Conservation (phyloP, 2,888 invertebrate species). For the Hyppa rectilinea region DNA sequence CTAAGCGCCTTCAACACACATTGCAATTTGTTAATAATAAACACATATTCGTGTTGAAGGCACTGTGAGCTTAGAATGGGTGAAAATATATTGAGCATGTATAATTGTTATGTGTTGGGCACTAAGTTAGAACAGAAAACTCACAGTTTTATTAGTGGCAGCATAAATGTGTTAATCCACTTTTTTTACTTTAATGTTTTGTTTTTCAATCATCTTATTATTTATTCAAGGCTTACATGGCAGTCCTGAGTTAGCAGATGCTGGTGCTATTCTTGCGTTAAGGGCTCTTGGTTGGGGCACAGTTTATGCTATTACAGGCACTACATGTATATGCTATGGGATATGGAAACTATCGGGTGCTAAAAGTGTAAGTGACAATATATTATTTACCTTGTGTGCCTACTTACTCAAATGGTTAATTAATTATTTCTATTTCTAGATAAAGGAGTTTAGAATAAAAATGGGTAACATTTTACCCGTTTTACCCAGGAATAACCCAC, state of each 20-base stretch:
- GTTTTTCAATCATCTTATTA: background rate
- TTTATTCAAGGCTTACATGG: constrained; percentile 88
- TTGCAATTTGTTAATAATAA: too few species aligned
- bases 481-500: constrained; percentile 94
- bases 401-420: background rate
- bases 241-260: constrained; percentile 92
- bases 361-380: constrained; percentile 91
- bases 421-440: constrained; percentile 84
- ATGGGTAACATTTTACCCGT: constrained; percentile 94
- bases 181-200: background rate
- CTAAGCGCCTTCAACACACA: too few species aligned
- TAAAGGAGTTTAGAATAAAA: constrained; percentile 95
- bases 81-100: too few species aligned
- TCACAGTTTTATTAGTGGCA: too few species aligned
- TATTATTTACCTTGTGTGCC: background rate
- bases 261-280: constrained; percentile 94
- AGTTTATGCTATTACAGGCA: constrained; percentile 96
- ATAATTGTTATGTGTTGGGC: too few species aligned
- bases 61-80: too few species aligned
- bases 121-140: too few species aligned
- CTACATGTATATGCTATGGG: constrained; percentile 94
- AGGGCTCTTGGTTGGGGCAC: constrained; percentile 97
- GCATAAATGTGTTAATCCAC: too few species aligned
- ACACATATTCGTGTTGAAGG: too few species aligned
- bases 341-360: constrained; percentile 98